Conservation (phyloP, 2,113 vertebrate species). For the Lynx canadensis region DNA sequence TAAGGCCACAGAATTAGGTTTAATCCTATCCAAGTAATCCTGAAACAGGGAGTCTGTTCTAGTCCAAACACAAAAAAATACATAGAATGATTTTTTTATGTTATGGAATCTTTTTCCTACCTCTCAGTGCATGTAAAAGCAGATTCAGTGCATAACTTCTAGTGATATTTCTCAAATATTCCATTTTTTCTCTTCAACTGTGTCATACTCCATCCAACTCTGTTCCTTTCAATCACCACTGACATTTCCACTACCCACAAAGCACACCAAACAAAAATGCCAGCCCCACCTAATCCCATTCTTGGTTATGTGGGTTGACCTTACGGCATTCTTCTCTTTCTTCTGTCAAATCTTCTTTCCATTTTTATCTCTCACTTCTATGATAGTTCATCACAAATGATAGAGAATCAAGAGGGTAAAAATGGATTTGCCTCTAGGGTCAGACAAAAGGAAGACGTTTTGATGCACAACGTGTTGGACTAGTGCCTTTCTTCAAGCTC, state of each 20-base stretch:
- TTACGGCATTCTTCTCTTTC: background rate
- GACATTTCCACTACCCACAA: background rate
- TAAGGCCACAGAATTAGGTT: background rate
- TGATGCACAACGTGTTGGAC: background rate
- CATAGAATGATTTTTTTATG: background rate
- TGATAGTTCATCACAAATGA: background rate
- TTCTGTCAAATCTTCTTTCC: background rate
- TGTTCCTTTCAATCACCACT: background rate
- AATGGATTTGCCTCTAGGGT: background rate
- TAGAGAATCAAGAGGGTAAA: background rate
- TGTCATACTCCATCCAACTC: background rate
- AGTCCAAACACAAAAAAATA: background rate
- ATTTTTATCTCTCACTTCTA: background rate
- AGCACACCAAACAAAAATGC: background rate
- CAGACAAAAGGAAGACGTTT: background rate
- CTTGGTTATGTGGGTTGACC: background rate
- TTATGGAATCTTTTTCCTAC: background rate
- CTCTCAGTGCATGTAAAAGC: background rate
- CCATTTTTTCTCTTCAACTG: background rate
- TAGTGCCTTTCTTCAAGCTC: background rate
- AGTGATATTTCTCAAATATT: background rate
- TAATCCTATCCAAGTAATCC: background rate
- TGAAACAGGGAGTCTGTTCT: background rate
- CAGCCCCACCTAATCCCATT: background rate
- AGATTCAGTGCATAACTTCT: background rate